These are phyloP conservation scores for Furnarius figulus DNA, from an alignment of 2,113 vertebrate species.

Conservation along the genomic window DNA sequence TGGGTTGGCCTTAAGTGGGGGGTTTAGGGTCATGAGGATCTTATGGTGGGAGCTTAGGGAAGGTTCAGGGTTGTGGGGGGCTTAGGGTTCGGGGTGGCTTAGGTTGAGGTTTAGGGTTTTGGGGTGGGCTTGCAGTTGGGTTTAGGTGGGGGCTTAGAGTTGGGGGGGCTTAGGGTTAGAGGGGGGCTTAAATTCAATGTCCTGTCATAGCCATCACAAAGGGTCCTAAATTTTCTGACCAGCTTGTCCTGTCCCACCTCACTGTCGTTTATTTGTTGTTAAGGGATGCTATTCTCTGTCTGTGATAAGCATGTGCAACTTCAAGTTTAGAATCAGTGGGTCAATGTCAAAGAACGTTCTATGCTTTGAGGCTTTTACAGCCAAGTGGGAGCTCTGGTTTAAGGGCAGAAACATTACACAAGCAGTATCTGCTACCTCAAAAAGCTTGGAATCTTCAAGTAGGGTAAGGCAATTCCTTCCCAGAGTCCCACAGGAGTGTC, in stretches of 20 bases:
- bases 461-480: neutral
- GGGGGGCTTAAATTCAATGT: neutral
- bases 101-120: too few relatives aligned
- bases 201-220: neutral
- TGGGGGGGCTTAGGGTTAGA: too few relatives aligned
- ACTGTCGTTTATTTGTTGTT: neutral
- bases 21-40: too few relatives aligned
- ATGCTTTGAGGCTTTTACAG: rapidly evolving
- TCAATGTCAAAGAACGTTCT: neutral
- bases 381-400: neutral
- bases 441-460: neutral
- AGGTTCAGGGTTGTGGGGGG: too few relatives aligned
- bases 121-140: too few relatives aligned
- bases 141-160: too few relatives aligned
- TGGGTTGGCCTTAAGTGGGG: too few relatives aligned
- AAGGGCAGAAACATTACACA: neutral
- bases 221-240: neutral
- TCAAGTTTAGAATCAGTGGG: neutral
- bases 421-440: neutral
- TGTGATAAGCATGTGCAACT: neutral
- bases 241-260: neutral
- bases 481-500: neutral
- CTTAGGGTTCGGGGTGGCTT: too few relatives aligned
- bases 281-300: neutral
- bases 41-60: too few relatives aligned